These are phyloP conservation scores for Apomyelois bistriatella DNA, from an alignment of 2,888 invertebrate genomes.

Conservation along the genomic window DNA sequence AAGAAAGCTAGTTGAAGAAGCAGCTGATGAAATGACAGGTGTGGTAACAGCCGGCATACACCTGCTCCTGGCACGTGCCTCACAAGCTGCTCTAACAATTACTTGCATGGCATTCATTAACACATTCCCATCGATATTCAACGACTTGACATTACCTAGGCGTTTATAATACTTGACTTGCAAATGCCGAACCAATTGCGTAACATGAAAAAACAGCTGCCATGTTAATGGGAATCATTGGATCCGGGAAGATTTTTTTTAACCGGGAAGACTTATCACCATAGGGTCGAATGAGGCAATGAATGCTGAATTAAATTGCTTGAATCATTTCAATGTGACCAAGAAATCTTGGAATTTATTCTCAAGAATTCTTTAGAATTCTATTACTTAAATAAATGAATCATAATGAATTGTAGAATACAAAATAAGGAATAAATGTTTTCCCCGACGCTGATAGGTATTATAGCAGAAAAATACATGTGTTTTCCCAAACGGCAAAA, in stretches of 20 bases:
- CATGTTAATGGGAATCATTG: conserved; percentile 13
- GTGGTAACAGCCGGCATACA: conserved; percentile 70
- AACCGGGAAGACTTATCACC: too few relatives aligned
- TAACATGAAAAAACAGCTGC: conserved; percentile 26
- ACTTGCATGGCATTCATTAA: conserved; percentile 44
- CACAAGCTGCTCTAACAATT: conserved; percentile 69
- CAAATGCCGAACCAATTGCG: conserved; percentile 35
- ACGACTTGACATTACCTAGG: conserved; percentile 42
- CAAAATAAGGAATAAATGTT: background rate
- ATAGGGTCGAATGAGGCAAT: too few relatives aligned
- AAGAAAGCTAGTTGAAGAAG: conserved; percentile 56
- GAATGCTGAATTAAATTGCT: too few relatives aligned
- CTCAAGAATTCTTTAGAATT: conserved; percentile 30
- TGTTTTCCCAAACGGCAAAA: conserved; percentile 1
- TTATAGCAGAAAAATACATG: background rate
- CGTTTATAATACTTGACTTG: conserved; percentile 34
- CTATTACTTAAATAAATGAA: conserved; percentile 41
- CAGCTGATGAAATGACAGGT: conserved; percentile 76
- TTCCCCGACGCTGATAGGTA: background rate
- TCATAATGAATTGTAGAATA: conserved; percentile 28
- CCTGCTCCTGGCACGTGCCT: conserved; percentile 68
- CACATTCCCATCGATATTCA: conserved; percentile 44
- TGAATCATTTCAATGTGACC: conserved; percentile 27
- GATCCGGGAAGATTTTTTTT: too few relatives aligned
- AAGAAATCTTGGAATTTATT: conserved; percentile 28